Evolutionary conservation across 2,888 invertebrate species (phyloP), one percentile per base, ranked within the genome.

Genomic region (Vesta saturnalis): DNA sequence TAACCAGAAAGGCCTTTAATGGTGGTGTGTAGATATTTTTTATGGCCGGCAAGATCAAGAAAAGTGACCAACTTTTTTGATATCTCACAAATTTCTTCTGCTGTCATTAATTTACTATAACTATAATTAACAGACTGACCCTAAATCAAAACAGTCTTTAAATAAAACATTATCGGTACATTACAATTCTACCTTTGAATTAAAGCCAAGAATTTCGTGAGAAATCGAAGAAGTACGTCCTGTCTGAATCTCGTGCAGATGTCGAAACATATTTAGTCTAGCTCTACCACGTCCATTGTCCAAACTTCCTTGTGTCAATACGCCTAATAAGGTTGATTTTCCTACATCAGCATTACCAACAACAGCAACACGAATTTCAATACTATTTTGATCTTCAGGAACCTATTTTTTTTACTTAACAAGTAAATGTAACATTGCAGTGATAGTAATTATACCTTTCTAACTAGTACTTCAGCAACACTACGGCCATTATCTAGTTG

Each of bases 281-380:
- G 99, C 97, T 78, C 95, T 90, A 4, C 99, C 98, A 65, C 95
- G 87, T 0, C 99, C 99, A 85, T 99, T 98, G 83, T 99, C 99
- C 68, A 96, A 86, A 82, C 94, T 95, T 21, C 98, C 97, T 84
- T 98, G 97, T 0, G 98, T 98, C 23, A 99, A 84, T 0, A 99
- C 98, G 10, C 99, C 99, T 23, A 98, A 87, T 30, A 99, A 87
- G 0, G 98, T 99, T 4, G 97, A 97, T 83, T 99, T 99, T n/a
- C 98, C 98, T 1, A 95, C 96, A 85, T 97, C 97, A 74, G 96
- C 96, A 75, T 95, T 95, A 0, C 99, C 99, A 82, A 97, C 89
- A 30, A 99, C 97, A 0, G 97, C 97, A 2, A 97, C 91, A 61
- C 97, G 86, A 49, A 99, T 86, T 82, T 99, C 98, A 58, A 96